Percentiles rank a stretch among this genome's conserved stretches.
These are phyloP conservation scores for Drosophila baimaii DNA, from an alignment of 1,140 invertebrate genomes.

Conservation along the genomic window DNA sequence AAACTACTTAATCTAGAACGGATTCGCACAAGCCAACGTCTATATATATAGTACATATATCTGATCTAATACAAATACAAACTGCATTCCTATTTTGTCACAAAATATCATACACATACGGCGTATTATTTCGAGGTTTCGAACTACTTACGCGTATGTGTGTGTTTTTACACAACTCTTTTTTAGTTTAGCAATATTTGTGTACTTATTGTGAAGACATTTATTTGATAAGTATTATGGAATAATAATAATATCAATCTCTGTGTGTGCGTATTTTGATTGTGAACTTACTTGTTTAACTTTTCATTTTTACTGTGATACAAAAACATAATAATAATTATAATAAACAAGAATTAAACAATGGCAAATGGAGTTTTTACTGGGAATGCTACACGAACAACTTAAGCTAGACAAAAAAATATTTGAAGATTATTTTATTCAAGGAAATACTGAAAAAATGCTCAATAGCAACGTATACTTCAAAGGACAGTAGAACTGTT, in stretches of 20 bases:
- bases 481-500: conserved; percentile 1
- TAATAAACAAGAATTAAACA: conserved; percentile 58
- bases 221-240: conserved; percentile 70
- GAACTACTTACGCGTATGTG: conserved; percentile 9
- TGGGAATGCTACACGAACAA: conserved; percentile 8
- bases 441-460: conserved; percentile 25
- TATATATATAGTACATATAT: conserved; percentile 24
- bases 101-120: conserved; percentile 13
- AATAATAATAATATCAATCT: conserved; percentile 65
- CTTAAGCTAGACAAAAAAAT: conserved; percentile 4
- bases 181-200: conserved; percentile 57
- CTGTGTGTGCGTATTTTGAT: conserved; percentile 74
- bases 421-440: not conserved
- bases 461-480: conserved; percentile 50
- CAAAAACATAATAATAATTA: conserved; percentile 62
- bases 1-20: conserved; percentile 26
- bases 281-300: conserved; percentile 76
- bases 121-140: conserved; percentile 28
- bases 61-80: conserved; percentile 52
- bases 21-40: conserved; percentile 53
- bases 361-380: conserved; percentile 13
- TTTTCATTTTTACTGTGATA: conserved; percentile 81
- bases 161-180: conserved; percentile 50
- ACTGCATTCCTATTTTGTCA: conserved; percentile 72
- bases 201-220: conserved; percentile 58